These are phyloP conservation scores for Pitta sordida DNA, from an alignment of 2,113 vertebrate genomes.

Conservation along the genomic window DNA sequence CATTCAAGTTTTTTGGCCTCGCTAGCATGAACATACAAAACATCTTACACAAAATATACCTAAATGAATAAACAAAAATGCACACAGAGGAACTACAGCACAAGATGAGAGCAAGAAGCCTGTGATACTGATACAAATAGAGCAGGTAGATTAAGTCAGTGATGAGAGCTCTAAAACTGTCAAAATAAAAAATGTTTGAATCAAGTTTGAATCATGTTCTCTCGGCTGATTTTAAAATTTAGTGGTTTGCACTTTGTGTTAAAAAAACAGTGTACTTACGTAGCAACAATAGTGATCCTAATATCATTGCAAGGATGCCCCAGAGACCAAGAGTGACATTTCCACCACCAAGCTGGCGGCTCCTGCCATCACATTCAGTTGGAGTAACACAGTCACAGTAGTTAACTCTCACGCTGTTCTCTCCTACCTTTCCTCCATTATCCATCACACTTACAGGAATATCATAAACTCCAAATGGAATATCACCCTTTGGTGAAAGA, in stretches of 20 bases:
- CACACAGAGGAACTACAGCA: neutral
- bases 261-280: constrained; percentile 73
- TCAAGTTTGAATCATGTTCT: neutral
- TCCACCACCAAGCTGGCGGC: accelerated
- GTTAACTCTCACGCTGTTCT: constrained; percentile 54
- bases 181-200: neutral
- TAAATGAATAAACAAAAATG: neutral
- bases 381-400: constrained; percentile 73
- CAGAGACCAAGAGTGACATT: constrained; percentile 74
- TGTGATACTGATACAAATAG: neutral
- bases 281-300: constrained; percentile 81
- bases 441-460: constrained; percentile 78
- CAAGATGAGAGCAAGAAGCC: neutral
- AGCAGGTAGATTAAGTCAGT: neutral
- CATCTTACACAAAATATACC: neutral
- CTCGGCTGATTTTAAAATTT: neutral
- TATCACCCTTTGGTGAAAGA: constrained; percentile 56
- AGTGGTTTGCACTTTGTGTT: neutral
- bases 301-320: constrained; percentile 83
- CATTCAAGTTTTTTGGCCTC: neutral
- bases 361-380: neutral
- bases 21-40: neutral
- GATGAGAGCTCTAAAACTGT: neutral
- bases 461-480: constrained; percentile 61
- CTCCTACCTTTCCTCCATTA: constrained; percentile 66